Conservation (phyloP, 37 sponge, comb jelly and placozoan species). For the Aphrocallistes beatrix region DNA sequence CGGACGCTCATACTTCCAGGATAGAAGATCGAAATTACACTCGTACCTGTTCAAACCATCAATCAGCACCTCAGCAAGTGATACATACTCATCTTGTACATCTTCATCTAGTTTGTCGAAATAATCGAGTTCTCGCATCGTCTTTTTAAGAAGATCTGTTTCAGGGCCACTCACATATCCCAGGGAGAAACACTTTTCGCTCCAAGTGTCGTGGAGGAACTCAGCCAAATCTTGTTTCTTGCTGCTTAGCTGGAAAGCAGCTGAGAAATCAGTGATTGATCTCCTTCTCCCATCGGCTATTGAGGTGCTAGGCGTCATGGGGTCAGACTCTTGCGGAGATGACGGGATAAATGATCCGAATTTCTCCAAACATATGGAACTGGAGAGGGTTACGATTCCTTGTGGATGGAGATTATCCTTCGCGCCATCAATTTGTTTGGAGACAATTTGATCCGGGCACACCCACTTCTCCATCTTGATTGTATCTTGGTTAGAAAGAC, state of each 20-base stretch:
- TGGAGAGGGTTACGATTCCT: slow-evolving; percentile 1
- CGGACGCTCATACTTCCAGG: neutral
- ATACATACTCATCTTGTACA: neutral
- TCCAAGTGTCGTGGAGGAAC: slow-evolving; percentile 11
- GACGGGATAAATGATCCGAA: neutral
- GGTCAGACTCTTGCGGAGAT: neutral
- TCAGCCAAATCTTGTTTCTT: slow-evolving; percentile 7
- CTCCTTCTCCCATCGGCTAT: neutral
- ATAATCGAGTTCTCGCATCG: neutral
- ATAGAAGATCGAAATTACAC: neutral
- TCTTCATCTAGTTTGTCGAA: neutral
- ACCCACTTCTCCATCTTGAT: slow-evolving; percentile 12
- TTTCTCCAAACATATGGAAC: neutral
- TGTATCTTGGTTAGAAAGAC: neutral
- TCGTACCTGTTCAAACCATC: slow-evolving; percentile 2
- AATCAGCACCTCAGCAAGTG: neutral
- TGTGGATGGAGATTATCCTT: neutral
- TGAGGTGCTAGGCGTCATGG: slow-evolving; percentile 1
- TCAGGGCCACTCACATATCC: neutral
- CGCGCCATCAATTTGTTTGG: neutral
- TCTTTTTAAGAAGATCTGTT: neutral
- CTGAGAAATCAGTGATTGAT: neutral
- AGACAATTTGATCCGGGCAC: neutral
- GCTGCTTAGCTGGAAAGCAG: neutral
- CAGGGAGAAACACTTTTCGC: slow-evolving; percentile 8